Percentiles rank a stretch among this genome's conserved stretches.
phyloP scores from a whole-genome alignment of 2,888 invertebrate species.

The Tridacna gigas region DNA sequence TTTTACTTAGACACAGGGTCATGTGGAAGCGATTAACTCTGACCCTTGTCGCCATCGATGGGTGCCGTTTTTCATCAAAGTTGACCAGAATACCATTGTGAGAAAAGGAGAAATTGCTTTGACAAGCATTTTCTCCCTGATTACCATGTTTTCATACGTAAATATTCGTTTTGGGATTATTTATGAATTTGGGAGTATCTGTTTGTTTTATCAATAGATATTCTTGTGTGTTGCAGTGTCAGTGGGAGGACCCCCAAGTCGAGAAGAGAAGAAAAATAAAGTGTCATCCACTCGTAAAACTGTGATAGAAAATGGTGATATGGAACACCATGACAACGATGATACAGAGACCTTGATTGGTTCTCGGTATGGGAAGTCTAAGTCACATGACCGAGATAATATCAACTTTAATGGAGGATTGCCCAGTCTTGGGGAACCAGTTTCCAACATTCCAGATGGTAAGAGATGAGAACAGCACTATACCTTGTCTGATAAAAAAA shows the following conservation, averaged over 20 bases:
- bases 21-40: too few species aligned
- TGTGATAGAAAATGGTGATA: conserved; percentile 73
- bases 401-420: conserved; percentile 62
- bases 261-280: conserved; percentile 69
- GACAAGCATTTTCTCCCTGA: too few species aligned
- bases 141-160: too few species aligned
- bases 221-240: conserved; percentile 8
- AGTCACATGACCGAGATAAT: conserved; percentile 64
- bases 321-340: conserved; percentile 71
- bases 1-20: too few species aligned
- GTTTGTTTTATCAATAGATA: background rate
- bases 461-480: conserved; percentile 2
- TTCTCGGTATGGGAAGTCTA: conserved; percentile 73
- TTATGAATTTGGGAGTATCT: too few species aligned
- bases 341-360: conserved; percentile 74
- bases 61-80: too few species aligned
- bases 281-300: conserved; percentile 73
- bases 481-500: too few species aligned
- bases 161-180: too few species aligned
- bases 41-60: too few species aligned
- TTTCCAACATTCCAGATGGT: conserved; percentile 69
- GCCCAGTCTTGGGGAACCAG: conserved; percentile 72
- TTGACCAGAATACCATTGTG: too few species aligned
- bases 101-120: too few species aligned
- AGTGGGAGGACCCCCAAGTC: background rate